Conservation (phyloP, 2,797 vertebrate species). For the Percopsis omiscomaycus region DNA sequence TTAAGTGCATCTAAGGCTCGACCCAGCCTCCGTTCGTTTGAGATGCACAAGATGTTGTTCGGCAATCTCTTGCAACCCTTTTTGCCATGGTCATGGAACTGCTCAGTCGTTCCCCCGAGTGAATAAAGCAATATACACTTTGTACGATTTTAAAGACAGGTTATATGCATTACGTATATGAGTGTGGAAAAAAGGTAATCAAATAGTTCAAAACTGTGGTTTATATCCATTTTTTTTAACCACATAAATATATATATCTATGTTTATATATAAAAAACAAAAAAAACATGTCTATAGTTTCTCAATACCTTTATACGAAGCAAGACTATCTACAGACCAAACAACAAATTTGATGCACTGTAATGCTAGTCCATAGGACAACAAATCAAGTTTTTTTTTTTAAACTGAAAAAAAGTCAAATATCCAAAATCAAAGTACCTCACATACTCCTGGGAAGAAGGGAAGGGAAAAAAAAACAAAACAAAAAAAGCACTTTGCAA, state of each 20-base stretch:
- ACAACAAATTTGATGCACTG: conserved; percentile 92
- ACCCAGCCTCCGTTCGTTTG: conserved; percentile 75
- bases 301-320: conserved; percentile 84
- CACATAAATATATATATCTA: conserved; percentile 92
- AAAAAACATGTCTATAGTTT: conserved; percentile 84
- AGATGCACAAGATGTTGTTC: conserved; percentile 81
- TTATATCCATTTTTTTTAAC: conserved; percentile 88
- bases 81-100: conserved; percentile 82
- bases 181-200: conserved; percentile 83
- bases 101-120: conserved; percentile 87
- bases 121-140: conserved; percentile 93
- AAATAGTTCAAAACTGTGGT: conserved; percentile 92
- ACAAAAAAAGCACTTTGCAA: conserved; percentile 86
- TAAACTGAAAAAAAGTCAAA: conserved; percentile 77
- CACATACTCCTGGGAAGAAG: conserved; percentile 79
- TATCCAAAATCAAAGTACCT: conserved; percentile 80
- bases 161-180: conserved; percentile 93
- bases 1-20: conserved; percentile 85
- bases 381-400: conserved; percentile 80
- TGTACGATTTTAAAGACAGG: conserved; percentile 86
- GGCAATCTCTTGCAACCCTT: conserved; percentile 84
- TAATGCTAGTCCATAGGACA: conserved; percentile 91
- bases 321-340: conserved; percentile 98
- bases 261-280: conserved; percentile 81
- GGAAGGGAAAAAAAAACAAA: conserved; percentile 51